Percentiles rank a stretch among this genome's conserved stretches.
Evolutionary conservation across 2,888 invertebrate genomes (phyloP).

Genomic region (Cryptocephalus moraei): DNA sequence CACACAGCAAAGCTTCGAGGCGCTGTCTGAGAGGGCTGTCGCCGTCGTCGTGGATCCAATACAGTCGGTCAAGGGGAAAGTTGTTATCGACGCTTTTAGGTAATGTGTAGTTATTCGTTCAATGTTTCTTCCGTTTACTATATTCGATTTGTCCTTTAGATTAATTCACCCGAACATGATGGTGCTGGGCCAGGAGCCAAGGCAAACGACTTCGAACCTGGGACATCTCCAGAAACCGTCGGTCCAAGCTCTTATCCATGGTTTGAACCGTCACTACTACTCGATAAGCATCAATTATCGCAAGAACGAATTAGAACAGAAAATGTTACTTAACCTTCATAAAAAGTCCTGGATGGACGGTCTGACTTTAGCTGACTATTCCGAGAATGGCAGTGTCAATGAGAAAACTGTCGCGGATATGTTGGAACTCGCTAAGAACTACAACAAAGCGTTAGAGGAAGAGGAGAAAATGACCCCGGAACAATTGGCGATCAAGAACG

Average conservation of each 20-base stretch:
- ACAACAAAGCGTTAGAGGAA: constrained; percentile 85
- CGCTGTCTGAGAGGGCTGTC: constrained; percentile 93
- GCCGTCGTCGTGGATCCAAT: constrained; percentile 99
- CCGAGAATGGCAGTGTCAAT: constrained; percentile 87
- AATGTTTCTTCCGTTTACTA: neutral
- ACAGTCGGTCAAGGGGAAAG: constrained; percentile 98
- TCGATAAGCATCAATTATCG: constrained; percentile 99
- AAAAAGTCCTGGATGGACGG: constrained; percentile 99
- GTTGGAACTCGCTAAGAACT: constrained; percentile 95
- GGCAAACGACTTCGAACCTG: constrained; percentile 97
- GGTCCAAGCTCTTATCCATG: constrained; percentile 98
- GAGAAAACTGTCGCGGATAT: constrained; percentile 92
- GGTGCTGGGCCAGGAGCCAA: constrained; percentile 95
- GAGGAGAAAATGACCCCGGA: constrained; percentile 99
- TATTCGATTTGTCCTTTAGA: constrained; percentile 38
- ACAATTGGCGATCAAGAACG: constrained; percentile 98
- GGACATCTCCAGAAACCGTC: constrained; percentile 98
- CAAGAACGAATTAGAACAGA: constrained; percentile 97
- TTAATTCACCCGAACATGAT: constrained; percentile 99
- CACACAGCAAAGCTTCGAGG: constrained; percentile 99
- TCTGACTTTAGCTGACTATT: constrained; percentile 80
- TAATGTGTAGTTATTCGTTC: constrained; percentile 9
- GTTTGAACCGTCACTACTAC: constrained; percentile 97
- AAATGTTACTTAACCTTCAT: constrained; percentile 96
- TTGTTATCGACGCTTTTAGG: constrained; percentile 97